phyloP scores from a whole-genome alignment of 2,888 invertebrate species.

The Acronicta alni region DNA sequence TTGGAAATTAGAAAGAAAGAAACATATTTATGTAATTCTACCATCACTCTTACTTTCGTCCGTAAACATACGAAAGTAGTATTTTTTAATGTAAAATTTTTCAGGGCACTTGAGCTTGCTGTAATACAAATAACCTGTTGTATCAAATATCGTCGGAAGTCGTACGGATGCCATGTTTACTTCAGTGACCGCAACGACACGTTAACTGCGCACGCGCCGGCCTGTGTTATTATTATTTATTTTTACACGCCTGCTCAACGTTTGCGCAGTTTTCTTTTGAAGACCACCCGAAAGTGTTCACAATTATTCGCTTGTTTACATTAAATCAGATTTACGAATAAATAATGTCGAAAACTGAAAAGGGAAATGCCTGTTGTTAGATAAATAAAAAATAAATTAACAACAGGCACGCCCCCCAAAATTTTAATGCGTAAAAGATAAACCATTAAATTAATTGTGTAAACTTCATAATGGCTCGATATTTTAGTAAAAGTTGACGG shows the following conservation, averaged over 20 bases:
- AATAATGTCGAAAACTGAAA: not conserved
- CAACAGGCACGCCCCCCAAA: no score
- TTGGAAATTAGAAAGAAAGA: no score
- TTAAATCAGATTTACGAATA: slow-evolving; percentile 9
- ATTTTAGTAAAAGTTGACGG: no score
- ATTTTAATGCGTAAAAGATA: no score
- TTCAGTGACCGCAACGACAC: slow-evolving; percentile 78
- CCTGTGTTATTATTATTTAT: slow-evolving; percentile 83
- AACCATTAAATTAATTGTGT: no score
- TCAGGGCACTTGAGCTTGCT: slow-evolving; percentile 41
- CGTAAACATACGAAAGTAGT: not conserved
- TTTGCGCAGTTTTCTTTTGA: slow-evolving; percentile 65
- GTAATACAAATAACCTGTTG: slow-evolving; percentile 52
- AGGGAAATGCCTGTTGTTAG: no score
- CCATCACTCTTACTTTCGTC: no score
- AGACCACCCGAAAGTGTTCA: slow-evolving; percentile 77
- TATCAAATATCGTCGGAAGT: slow-evolving; percentile 77
- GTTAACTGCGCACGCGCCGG: slow-evolving; percentile 68
- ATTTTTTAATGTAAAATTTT: slow-evolving; percentile 7
- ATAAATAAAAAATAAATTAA: no score
- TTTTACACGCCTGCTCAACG: slow-evolving; percentile 70
- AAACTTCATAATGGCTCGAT: no score
- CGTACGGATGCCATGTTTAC: slow-evolving; percentile 84
- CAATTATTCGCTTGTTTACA: slow-evolving; percentile 17
- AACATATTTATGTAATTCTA: no score